These are phyloP conservation scores for Pelodiscus sinensis DNA, from an alignment of 2,113 vertebrate genomes.

Conservation along the genomic window DNA sequence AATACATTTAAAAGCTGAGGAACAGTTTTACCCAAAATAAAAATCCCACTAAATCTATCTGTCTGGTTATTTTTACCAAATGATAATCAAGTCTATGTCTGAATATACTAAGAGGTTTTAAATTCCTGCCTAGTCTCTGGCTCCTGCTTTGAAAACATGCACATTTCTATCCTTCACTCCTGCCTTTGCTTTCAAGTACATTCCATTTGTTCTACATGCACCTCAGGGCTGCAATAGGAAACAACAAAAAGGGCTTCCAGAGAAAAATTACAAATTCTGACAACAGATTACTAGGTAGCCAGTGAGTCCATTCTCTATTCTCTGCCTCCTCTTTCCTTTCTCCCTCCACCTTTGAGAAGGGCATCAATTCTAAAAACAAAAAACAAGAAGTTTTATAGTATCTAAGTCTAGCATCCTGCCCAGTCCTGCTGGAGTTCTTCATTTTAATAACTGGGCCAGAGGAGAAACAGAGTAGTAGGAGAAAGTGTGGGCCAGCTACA, in stretches of 20 bases:
- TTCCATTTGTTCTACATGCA: neutral
- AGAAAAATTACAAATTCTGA: neutral
- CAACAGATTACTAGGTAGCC: rapidly evolving
- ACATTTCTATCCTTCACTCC: neutral
- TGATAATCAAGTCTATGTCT: neutral
- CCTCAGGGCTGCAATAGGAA: rapidly evolving
- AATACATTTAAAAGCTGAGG: neutral
- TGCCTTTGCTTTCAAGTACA: neutral
- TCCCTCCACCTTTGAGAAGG: neutral
- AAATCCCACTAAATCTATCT: rapidly evolving
- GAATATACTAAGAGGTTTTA: neutral
- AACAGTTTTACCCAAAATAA: neutral
- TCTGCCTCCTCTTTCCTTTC: neutral
- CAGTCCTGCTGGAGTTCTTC: rapidly evolving
- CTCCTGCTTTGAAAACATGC: neutral
- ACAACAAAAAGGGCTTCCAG: rapidly evolving
- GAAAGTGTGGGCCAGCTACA: neutral
- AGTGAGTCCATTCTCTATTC: neutral
- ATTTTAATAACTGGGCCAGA: neutral
- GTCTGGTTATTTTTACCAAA: neutral
- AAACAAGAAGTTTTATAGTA: neutral
- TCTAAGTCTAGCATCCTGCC: neutral
- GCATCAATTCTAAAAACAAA: neutral
- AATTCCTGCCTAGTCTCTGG: neutral
- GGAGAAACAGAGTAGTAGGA: neutral